A percentile compares a stretch with the other conserved stretches of the same genome.
phyloP scores from a whole-genome alignment of 2,113 vertebrate genomes.

The Polyodon spathula region DNA sequence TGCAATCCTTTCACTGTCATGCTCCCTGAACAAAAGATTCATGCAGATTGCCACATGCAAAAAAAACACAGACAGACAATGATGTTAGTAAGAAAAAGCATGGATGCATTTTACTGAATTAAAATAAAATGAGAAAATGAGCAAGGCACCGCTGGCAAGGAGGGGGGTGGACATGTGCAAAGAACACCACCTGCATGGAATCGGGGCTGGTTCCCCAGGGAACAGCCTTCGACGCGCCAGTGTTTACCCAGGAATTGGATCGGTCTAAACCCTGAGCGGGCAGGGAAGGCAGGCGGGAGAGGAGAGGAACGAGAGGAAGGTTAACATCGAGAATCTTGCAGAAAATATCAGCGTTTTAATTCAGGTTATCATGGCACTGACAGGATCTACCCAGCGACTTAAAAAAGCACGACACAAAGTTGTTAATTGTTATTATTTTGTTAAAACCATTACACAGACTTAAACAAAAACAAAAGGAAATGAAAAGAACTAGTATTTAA shows the following conservation, averaged over 20 bases:
- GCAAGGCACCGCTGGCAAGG: background rate
- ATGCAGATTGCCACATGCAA: slow-evolving; percentile 38
- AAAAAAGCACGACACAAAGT: too few relatives aligned
- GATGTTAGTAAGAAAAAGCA: slow-evolving; percentile 31
- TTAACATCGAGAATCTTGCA: slow-evolving; percentile 43
- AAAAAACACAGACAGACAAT: slow-evolving; percentile 25
- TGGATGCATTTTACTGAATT: slow-evolving; percentile 32
- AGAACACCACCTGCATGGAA: slow-evolving; percentile 90
- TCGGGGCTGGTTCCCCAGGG: slow-evolving; percentile 98
- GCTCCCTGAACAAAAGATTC: slow-evolving; percentile 2
- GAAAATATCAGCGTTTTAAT: slow-evolving; percentile 12
- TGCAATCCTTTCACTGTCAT: background rate
- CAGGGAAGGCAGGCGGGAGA: slow-evolving; percentile 71
- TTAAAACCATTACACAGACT: too few relatives aligned
- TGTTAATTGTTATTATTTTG: too few relatives aligned
- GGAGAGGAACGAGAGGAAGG: slow-evolving; percentile 73
- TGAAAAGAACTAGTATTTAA: background rate
- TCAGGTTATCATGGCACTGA: background rate
- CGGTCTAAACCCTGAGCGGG: slow-evolving; percentile 94
- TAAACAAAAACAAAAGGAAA: background rate
- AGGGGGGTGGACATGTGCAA: slow-evolving; percentile 9
- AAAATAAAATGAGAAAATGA: background rate
- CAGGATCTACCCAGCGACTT: background rate
- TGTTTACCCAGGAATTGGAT: slow-evolving; percentile 99
- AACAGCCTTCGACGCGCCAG: slow-evolving; percentile 93